These are phyloP conservation scores for Drosophila gaucha DNA, from an alignment of 2,888 invertebrate species.

Conservation along the genomic window DNA sequence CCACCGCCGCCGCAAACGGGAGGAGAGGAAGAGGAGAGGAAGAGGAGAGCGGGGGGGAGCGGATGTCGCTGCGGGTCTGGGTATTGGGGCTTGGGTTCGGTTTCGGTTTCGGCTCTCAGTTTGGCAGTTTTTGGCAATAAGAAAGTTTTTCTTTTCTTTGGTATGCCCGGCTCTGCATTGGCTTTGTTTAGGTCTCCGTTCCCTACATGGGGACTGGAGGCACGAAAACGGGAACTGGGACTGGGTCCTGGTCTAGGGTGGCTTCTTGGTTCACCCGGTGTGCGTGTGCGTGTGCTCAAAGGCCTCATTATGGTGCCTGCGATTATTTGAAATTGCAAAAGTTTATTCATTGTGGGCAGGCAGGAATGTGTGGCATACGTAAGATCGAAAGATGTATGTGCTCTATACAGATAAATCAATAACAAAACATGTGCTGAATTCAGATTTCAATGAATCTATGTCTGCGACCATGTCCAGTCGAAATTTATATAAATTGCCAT, in stretches of 20 bases:
- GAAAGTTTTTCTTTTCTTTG: constrained; percentile 77
- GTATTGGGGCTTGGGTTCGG: constrained; percentile 13
- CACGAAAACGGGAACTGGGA: constrained; percentile 2
- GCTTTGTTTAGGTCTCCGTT: constrained; percentile 47
- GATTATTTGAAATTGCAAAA: constrained; percentile 80
- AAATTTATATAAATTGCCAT: constrained; percentile 16
- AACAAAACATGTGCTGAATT: constrained; percentile 71
- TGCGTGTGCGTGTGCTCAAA: constrained; percentile 66
- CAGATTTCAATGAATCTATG: constrained; percentile 41
- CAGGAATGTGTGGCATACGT: constrained; percentile 65
- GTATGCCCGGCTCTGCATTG: constrained; percentile 43
- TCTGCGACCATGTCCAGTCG: constrained; percentile 1
- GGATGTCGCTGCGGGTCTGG: constrained; percentile 4
- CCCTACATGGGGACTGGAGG: constrained; percentile 32
- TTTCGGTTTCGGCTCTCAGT: constrained; percentile 53
- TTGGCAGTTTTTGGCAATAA: constrained; percentile 81
- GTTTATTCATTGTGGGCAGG: constrained; percentile 69
- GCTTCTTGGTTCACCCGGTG: constrained; percentile 7
- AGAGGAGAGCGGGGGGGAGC: not conserved
- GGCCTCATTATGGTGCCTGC: constrained; percentile 78
- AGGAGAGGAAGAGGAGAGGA: not conserved
- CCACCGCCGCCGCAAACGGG: constrained; percentile 42
- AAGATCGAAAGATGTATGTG: constrained; percentile 68
- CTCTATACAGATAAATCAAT: constrained; percentile 66
- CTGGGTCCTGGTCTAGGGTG: constrained; percentile 18